Base-by-base conservation (phyloP, 2,797 vertebrate species). In the Botia almorhae region DNA sequence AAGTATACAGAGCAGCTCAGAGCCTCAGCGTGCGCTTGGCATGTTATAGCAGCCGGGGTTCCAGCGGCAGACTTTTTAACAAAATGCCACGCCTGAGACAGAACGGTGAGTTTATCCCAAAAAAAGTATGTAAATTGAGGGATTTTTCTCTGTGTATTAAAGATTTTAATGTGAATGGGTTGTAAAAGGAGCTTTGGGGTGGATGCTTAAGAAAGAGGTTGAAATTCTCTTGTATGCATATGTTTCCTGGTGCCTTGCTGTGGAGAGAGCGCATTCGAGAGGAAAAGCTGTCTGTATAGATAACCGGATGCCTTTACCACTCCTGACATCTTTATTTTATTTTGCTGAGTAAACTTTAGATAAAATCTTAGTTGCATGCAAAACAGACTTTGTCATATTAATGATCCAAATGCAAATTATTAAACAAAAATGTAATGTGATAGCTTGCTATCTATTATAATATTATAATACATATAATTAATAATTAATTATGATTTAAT, bases 321-420 rank as follows among this genome's bases (percentile, higher is more conserved):
- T 81, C 60, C 83, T 79, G 16, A 14, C 55, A 36, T 80, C 68
- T 80, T 85, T 78, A 80, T 61, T 80, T 85, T 78, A 80, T 61
- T 85, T 87, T 83, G 75, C 78, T 85, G 87, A 87, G 85, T 72
- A 88, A 87, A 88, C 89, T 90, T 92, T 89, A 88, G 87, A 92
- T 82, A 89, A 85, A 81, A 74, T 76, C 83, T 84, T 19, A 71
- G 85, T 83, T 69, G 75, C 89, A 84, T 82, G 67, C 79, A 1
- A 82, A 87, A 78, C 85, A 87, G 83, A 11, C 14, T 43, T 69
- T 51, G 33, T 43, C 7, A 43, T 43, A 7, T 7, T 43, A 43
- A 43, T 43, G 39, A 43, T 7, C 39, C 39, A 43, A 43, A 43
- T 46, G 43, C 43, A 46, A 1, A 2, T 46, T 46, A 46, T 46